Conservation (phyloP, 2,888 invertebrate genomes). For the Melipona beecheii region DNA sequence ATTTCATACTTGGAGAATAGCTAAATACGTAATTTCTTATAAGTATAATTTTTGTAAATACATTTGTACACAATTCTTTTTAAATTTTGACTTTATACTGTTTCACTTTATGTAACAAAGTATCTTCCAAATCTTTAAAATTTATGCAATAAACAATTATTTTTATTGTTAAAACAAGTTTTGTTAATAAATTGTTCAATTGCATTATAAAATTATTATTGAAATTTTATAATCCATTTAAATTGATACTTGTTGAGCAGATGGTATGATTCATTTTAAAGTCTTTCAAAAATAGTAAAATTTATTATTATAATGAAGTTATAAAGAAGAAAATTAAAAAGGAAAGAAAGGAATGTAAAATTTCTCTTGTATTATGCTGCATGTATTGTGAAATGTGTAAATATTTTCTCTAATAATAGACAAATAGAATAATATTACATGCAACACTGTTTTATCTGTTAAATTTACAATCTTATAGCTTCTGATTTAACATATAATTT, state of each 20-base stretch:
- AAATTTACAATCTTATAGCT: slow-evolving; percentile 59
- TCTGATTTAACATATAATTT: slow-evolving; percentile 63
- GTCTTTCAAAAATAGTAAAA: slow-evolving; percentile 45
- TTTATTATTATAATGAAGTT: slow-evolving; percentile 33
- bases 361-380: slow-evolving; percentile 61
- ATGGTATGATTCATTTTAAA: slow-evolving; percentile 47
- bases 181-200: slow-evolving; percentile 18
- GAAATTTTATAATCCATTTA: slow-evolving; percentile 28
- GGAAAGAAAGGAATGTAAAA: slow-evolving; percentile 62
- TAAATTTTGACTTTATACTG: slow-evolving; percentile 19
- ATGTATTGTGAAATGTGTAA: slow-evolving; percentile 64
- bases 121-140: slow-evolving; percentile 23
- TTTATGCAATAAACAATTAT: slow-evolving; percentile 1
- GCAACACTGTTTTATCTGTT: slow-evolving; percentile 60
- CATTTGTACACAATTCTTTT: slow-evolving; percentile 27
- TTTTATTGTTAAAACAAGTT: slow-evolving; percentile 5
- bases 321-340: slow-evolving; percentile 24
- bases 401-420: slow-evolving; percentile 69
- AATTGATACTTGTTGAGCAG: slow-evolving; percentile 52
- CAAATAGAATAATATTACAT: slow-evolving; percentile 53
- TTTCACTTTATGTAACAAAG: neutral
- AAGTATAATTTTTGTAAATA: slow-evolving; percentile 41
- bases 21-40: slow-evolving; percentile 3
- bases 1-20: slow-evolving; percentile 28
- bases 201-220: neutral